phyloP scores from a whole-genome alignment of 2,113 vertebrate species.

The Galbula dea region DNA sequence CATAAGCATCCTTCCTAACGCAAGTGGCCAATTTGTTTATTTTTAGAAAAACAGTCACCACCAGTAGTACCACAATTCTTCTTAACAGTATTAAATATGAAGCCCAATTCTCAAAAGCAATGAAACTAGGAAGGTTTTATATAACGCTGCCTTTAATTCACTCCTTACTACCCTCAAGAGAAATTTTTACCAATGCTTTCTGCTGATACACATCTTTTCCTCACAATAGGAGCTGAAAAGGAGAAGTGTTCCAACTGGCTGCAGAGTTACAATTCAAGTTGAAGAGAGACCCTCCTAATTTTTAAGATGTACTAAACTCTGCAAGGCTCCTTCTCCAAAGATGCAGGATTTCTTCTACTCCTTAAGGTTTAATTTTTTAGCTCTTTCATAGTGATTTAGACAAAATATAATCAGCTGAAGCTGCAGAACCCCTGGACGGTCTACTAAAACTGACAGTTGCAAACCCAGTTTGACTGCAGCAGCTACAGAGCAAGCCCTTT shows the following conservation, averaged over 20 bases:
- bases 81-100: neutral
- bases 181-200: neutral
- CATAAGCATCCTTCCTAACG: neutral
- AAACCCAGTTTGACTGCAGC: neutral
- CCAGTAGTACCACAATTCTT: neutral
- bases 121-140: neutral
- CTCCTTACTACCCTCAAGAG: neutral
- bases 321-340: neutral
- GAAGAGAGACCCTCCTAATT: neutral
- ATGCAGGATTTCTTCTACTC: neutral
- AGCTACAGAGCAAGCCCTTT: neutral
- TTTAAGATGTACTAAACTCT: neutral
- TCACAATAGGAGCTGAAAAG: neutral
- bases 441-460: conserved; percentile 20
- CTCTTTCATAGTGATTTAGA: neutral
- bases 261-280: neutral
- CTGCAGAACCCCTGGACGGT: neutral
- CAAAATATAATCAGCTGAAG: neutral
- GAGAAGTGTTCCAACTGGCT: neutral
- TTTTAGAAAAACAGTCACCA: neutral
- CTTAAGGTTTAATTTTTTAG: neutral
- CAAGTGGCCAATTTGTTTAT: neutral
- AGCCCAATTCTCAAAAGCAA: conserved; percentile 27
- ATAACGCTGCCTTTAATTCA: neutral
- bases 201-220: neutral